These are phyloP conservation scores for Leucophora obtusa DNA, from an alignment of 2,888 invertebrate genomes.

Conservation along the genomic window DNA sequence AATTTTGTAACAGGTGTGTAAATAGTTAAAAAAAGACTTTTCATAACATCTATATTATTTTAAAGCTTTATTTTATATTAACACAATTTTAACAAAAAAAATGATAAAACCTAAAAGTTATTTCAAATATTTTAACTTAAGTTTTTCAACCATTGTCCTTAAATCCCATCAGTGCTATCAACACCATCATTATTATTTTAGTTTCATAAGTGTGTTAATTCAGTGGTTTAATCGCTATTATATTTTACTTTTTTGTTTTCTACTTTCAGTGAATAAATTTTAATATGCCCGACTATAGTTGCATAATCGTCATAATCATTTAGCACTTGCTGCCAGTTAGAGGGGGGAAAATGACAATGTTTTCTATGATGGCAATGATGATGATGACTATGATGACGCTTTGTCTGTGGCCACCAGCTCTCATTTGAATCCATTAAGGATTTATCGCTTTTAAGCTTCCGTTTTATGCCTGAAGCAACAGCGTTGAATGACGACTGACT, in stretches of 20 bases:
- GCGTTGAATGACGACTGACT: constrained; percentile 19
- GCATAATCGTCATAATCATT: constrained; percentile 7
- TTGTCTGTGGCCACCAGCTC: constrained; percentile 51
- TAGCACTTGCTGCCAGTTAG: background rate
- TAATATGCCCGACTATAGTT: constrained; percentile 6
- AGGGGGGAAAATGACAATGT: background rate
- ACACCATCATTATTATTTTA: constrained; percentile 31
- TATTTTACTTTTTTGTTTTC: constrained; percentile 22
- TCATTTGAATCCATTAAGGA: constrained; percentile 54
- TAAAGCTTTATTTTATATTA: no score
- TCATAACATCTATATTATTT: no score
- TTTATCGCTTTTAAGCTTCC: constrained; percentile 57
- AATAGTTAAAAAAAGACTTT: no score
- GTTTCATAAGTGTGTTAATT: constrained; percentile 55
- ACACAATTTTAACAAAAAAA: no score
- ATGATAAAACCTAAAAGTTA: background rate
- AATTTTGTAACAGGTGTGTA: no score
- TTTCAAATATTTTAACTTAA: constrained; percentile 8
- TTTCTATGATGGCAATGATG: constrained; percentile 4
- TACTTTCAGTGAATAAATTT: constrained; percentile 42
- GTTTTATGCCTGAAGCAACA: constrained; percentile 61
- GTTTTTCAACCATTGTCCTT: constrained; percentile 18
- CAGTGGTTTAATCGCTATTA: constrained; percentile 53
- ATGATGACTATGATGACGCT: constrained; percentile 17
- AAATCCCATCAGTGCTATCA: background rate